Evolutionary conservation across 2,888 invertebrate genomes (phyloP), one percentile per base, ranked within the genome.

Genomic region (Tribolium freemani): DNA sequence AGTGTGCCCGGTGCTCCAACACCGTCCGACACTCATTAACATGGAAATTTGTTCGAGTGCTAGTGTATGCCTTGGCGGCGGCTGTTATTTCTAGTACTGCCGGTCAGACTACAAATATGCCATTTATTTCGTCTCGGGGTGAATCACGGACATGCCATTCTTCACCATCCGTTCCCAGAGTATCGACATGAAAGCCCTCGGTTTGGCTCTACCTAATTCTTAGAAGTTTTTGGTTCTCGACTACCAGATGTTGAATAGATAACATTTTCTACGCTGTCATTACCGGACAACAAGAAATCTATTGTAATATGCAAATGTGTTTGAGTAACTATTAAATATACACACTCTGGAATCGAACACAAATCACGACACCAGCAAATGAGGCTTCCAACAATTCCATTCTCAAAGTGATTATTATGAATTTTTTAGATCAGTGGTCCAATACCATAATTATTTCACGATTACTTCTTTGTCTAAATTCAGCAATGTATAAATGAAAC

Each of bases 1-100:
- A 83, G 82, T 80, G 80, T 79, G 79, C 78, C 79, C 76, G 77
- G 77, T 77, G 78, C 58, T 70, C 48, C 31, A 57, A 66, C 61
- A 61, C 71, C 45, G 69, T 69, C 69, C 69, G 50, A 63, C 77
- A 71, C 75, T 76, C 80, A 79, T 81, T 81, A 81, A 81, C 80
- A 80, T 79, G 72, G 69, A 76, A 72, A 75, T 73, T 72, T 60
- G 60, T 63, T 63, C 63, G 50, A 9, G n/a, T 13, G 16, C 31
- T 51, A 16, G 38, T 38, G 64, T 54, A 54, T 61, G 61, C 70
- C 63, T 72, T 67, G 53, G 30, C 30, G 61, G 57, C 63, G 53
- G 69, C 58, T 16, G 16, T 2, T 69, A 72, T 72, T 72, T 67
- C 66, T 31, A 26, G 69, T 50, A 67, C 70, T 73, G 69, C 63